These are phyloP conservation scores for Geopemphigus sp. DNA, from an alignment of 1,140 invertebrate genomes.

Conservation along the genomic window DNA sequence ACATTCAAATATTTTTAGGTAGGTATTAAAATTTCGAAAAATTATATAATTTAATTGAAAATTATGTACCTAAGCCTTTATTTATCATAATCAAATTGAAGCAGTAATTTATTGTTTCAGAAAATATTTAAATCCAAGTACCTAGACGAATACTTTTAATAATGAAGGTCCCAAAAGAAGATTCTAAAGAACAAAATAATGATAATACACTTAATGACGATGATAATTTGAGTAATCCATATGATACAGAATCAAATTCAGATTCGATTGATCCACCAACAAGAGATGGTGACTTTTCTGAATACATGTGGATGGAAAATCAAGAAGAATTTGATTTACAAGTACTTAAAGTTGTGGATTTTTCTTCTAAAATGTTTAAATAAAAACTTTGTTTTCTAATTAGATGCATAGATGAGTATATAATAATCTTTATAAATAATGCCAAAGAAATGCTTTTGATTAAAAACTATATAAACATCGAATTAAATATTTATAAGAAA, in stretches of 20 bases:
- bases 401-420: background rate
- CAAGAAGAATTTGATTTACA: constrained; percentile 85
- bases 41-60: too few species aligned
- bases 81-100: too few species aligned
- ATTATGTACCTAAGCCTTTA: too few species aligned
- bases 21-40: too few species aligned
- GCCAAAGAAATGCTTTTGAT: too few species aligned
- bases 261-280: constrained; percentile 61
- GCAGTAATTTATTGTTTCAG: too few species aligned
- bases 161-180: constrained; percentile 46
- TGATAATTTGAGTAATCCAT: constrained; percentile 43
- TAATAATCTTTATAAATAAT: too few species aligned
- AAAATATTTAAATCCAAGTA: background rate
- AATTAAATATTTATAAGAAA: too few species aligned
- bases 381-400: background rate
- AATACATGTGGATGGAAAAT: constrained; percentile 90
- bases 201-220: constrained; percentile 45
- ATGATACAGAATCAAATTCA: constrained; percentile 49
- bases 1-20: too few species aligned
- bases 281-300: constrained; percentile 73
- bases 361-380: background rate
- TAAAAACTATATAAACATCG: too few species aligned
- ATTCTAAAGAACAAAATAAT: constrained; percentile 41
- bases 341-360: constrained; percentile 57
- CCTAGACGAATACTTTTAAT: background rate